phyloP scores from a whole-genome alignment of 2,797 vertebrate species.

The Melopsittacus undulatus region DNA sequence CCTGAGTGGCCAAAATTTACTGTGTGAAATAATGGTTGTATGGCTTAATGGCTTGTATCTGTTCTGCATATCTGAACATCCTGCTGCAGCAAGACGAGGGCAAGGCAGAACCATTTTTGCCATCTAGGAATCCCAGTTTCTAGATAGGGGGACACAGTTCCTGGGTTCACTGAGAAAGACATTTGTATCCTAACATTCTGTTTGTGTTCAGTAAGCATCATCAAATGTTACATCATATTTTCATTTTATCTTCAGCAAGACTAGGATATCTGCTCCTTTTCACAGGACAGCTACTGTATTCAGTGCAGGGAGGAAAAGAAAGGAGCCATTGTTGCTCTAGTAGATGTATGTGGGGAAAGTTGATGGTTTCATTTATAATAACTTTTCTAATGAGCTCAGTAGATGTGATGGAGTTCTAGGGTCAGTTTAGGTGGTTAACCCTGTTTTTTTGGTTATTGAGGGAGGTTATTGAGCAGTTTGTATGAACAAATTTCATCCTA shows the following conservation, averaged over 20 bases:
- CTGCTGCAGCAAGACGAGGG: not conserved
- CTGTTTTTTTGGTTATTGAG: not conserved
- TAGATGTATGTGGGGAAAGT: not conserved
- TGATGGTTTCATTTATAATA: not conserved
- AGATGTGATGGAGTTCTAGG: not conserved
- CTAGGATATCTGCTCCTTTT: not conserved
- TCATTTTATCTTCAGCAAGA: not conserved
- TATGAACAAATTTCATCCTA: not conserved
- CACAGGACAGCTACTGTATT: not conserved
- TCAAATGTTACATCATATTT: not conserved
- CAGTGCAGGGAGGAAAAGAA: not conserved
- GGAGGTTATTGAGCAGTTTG: not conserved
- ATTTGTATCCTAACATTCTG: not conserved
- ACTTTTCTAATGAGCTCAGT: not conserved
- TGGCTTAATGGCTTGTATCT: not conserved
- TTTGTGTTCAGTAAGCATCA: not conserved
- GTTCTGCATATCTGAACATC: not conserved
- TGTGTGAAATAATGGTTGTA: not conserved
- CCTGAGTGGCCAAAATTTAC: not conserved
- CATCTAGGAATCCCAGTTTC: not conserved
- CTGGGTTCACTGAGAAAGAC: not conserved
- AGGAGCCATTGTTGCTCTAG: not conserved
- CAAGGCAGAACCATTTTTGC: not conserved
- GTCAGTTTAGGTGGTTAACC: not conserved
- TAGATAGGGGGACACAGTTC: not conserved